Base-by-base conservation (phyloP, 2,888 invertebrate species). In the Drosophila cracens region DNA sequence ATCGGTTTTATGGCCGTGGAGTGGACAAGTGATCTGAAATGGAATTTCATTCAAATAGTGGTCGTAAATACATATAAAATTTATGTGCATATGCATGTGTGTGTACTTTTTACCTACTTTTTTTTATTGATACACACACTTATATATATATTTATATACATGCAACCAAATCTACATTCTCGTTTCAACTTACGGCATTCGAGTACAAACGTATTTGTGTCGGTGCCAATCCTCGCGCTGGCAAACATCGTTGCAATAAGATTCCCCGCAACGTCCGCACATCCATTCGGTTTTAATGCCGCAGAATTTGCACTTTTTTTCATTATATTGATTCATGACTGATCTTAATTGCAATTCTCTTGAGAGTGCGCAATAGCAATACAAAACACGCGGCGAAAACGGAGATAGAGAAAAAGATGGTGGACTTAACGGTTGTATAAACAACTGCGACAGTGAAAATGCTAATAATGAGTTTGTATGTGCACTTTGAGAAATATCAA, bases 231-330 rank as follows among this genome's bases (percentile, higher is more conserved):
- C 88, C n/a, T 25, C 21, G 0, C 34, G 36, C 36, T 87, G 86
- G 49, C 86, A 87, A 0, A n/a, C 21, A 0, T 27, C 52, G 46
- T 29, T 66, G 64, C 86, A 87, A 36, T 89, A 87, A 2, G 60
- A 51, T 7, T 85, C 89, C 1, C 27, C 56, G 43, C 86, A 87
- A 2, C 89, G 82, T 36, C 82, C 70, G 53, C 89, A 89, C 72
- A 72, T 73, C 7, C 75, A 21, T 2, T 0, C 0, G 1, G 75
- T 13, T 0, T 6, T 0, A 13, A 21, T 54, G 2, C 73, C 70
- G 10, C 86, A 86, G 33, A 75, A 10, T 3, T 29, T 29, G n/a
- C 85, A 86, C 2, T 16, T 38, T 0, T 34, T 40, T 13, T 34
- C 29, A 16, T 2, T 33, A 11, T 48, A 25, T 8, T 13, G 1